Evolutionary conservation across 2,888 invertebrate genomes (phyloP).

Genomic region (Brenthis hecate): DNA sequence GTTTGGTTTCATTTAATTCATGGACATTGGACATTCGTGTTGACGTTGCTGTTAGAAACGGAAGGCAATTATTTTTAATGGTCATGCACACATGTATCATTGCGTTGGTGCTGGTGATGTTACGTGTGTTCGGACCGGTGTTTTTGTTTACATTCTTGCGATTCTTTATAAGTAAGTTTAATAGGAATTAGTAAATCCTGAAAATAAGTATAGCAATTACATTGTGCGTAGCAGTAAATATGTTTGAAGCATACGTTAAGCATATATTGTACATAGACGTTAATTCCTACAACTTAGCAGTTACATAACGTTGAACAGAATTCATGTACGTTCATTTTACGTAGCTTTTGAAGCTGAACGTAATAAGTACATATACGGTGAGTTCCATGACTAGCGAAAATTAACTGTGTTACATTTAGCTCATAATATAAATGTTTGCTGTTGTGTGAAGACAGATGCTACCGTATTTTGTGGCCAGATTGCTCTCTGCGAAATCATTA

Average conservation of each 20-base stretch:
- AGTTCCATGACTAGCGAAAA: slow-evolving; percentile 23
- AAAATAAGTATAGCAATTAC: background rate
- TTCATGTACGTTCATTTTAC: slow-evolving; percentile 4
- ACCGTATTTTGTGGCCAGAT: slow-evolving; percentile 24
- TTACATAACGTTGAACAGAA: background rate
- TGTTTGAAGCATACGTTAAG: background rate
- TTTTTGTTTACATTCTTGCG: no score
- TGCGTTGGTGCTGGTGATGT: no score
- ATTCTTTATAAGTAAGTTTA: no score
- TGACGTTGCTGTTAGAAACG: no score
- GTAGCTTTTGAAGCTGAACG: slow-evolving; percentile 9
- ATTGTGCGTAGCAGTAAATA: background rate
- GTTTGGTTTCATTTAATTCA: no score
- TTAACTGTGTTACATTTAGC: slow-evolving; percentile 24
- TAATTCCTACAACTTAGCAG: background rate
- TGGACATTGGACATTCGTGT: no score
- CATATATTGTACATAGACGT: background rate
- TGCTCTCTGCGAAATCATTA: slow-evolving; percentile 25
- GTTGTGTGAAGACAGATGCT: slow-evolving; percentile 29
- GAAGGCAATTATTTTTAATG: no score
- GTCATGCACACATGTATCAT: no score
- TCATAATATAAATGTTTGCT: slow-evolving; percentile 29
- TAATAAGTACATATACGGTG: slow-evolving; percentile 6
- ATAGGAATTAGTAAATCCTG: no score
- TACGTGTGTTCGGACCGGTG: no score